These are phyloP conservation scores for Neomonachus schauinslandi DNA, from an alignment of 2,113 vertebrate genomes.

Conservation along the genomic window DNA sequence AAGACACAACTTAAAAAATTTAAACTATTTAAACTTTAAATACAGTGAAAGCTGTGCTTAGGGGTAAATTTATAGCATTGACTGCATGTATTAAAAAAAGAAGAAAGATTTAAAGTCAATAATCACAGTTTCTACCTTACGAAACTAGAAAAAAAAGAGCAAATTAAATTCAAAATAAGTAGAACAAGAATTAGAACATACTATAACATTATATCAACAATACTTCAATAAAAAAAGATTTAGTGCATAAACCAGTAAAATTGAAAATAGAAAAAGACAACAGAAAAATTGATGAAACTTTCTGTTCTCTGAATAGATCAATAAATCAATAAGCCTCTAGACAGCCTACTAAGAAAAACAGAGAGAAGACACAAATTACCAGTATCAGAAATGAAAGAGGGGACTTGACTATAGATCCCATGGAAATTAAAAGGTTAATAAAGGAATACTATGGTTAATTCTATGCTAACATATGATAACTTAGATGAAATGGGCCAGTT, in stretches of 20 bases:
- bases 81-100: neutral
- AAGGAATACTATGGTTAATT: neutral
- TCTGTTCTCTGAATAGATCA: neutral
- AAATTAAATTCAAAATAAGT: neutral
- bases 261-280: neutral
- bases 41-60: neutral
- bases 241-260: neutral
- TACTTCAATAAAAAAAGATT: neutral
- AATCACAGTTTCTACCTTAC: neutral
- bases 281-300: neutral
- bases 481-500: neutral
- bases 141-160: neutral
- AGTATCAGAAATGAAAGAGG: neutral
- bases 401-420: neutral
- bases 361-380: neutral
- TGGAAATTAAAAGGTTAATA: neutral
- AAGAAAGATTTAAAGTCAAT: neutral
- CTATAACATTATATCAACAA: neutral
- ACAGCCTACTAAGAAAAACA: neutral
- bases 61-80: neutral
- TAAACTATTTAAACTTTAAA: neutral
- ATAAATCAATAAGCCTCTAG: neutral
- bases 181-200: neutral
- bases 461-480: neutral
- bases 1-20: neutral